These are phyloP conservation scores for Ephydatia muelleri DNA, from an alignment of 37 sponge, comb jelly and placozoan genomes.

Conservation along the genomic window DNA sequence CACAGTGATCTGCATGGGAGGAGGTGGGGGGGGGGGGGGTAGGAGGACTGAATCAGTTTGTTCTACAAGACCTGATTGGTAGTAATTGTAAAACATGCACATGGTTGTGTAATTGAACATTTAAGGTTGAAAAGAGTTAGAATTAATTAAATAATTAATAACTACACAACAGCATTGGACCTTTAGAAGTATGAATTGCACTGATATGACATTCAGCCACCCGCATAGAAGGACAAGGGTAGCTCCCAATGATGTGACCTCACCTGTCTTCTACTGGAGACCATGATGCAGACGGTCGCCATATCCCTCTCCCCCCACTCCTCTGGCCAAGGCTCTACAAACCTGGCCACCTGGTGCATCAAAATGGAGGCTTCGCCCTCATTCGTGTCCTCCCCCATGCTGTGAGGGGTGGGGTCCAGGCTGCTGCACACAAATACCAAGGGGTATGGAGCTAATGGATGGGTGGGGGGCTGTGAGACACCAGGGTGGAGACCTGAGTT, in stretches of 20 bases:
- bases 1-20: not conserved
- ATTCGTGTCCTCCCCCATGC: not conserved
- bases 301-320: not conserved
- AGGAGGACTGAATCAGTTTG: too few relatives aligned
- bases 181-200: too few relatives aligned
- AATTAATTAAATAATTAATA: too few relatives aligned
- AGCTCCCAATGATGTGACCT: not conserved
- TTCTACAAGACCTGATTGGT: too few relatives aligned
- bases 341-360: conserved; percentile 26
- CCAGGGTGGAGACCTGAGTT: conserved; percentile 12
- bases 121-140: too few relatives aligned
- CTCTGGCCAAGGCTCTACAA: conserved; percentile 48
- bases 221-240: too few relatives aligned
- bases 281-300: not conserved
- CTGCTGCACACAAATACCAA: conserved; percentile 58
- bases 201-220: too few relatives aligned
- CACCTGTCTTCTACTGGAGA: not conserved
- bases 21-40: not conserved
- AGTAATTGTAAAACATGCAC: too few relatives aligned
- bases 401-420: not conserved
- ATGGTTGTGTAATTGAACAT: too few relatives aligned
- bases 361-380: conserved; percentile 35
- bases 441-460: conserved; percentile 36
- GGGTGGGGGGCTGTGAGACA: not conserved
- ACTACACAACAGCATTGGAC: not conserved